Conservation (phyloP, 1,140 invertebrate species). For the Armadillidium nasatum region DNA sequence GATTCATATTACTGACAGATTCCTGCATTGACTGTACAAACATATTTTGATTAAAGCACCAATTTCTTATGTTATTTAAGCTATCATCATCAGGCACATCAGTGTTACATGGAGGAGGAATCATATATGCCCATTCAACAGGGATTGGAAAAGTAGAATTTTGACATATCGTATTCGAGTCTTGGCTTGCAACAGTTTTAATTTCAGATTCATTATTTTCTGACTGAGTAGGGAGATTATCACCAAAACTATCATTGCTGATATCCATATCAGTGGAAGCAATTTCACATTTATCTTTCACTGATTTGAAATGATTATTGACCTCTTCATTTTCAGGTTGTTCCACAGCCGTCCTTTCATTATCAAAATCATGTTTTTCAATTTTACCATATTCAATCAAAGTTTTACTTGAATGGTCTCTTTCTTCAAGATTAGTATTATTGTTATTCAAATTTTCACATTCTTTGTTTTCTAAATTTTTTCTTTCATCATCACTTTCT, state of each 20-base stretch:
- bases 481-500: not conserved
- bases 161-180: not conserved
- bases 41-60: slow-evolving; percentile 39
- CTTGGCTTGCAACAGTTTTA: not conserved
- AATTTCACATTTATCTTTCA: not conserved
- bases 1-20: not conserved
- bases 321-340: not conserved
- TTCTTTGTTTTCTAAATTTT: not conserved
- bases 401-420: not conserved
- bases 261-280: not conserved
- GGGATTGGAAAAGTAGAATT: slow-evolving; percentile 34
- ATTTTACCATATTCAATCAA: too few species aligned
- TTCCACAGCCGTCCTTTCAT: not conserved
- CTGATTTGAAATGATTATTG: not conserved
- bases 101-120: slow-evolving; percentile 36
- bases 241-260: not conserved
- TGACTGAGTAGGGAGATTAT: not conserved
- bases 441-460: not conserved
- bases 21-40: slow-evolving; percentile 43
- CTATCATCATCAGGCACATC: slow-evolving; percentile 23
- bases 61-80: slow-evolving; percentile 32
- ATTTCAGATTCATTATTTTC: not conserved
- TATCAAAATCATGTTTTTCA: not conserved
- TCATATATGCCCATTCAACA: slow-evolving; percentile 41
- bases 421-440: not conserved